Base-by-base conservation (phyloP, 1,140 invertebrate genomes). In the Cyclargus thomasi region DNA sequence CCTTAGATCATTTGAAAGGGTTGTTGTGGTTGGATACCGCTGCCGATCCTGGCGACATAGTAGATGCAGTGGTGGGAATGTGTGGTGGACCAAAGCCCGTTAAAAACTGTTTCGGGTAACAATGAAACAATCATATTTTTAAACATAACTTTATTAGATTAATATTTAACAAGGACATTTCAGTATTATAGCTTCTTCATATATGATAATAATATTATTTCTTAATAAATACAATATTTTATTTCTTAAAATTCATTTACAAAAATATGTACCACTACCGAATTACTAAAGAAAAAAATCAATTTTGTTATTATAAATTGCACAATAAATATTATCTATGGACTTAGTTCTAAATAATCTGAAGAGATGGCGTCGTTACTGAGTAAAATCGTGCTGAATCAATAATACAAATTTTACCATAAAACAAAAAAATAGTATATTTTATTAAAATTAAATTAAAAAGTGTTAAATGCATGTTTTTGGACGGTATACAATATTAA, bases 91-190 rank as follows among this genome's bases (percentile, higher is more conserved):
- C n/a, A n/a, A n/a, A n/a, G n/a, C n/a, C n/a, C n/a, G n/a, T n/a
- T n/a, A n/a, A n/a, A n/a, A n/a, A 29, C 23, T 2, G 23, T 6
- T 2, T 0, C 2, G 16, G 35, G 11, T 22, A 8, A 63, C 3
- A 63, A 11, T 59, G 72, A 73, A 75, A 68, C 11, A 63, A 53
- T 17, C 23, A 67, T 67, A 73, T 72, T 83, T 80, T 84, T 77
- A 83, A n/a, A 84, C 81, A 82, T 80, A 81, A 83, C 70, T 88
- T 88, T 83, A 89, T 85, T 89, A 78, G 77, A 84, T 86, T 86
- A 87, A 82, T 84, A 80, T 77, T 81, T 81, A 86, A 87, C 83
- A 87, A 82, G 78, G 83, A 77, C 75, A 75, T 77, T 77, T 72
- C 65, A 70, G 67, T 72, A 71, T 72, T 70, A 68, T 70, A 77